These are phyloP conservation scores for Thyatira batis DNA, from an alignment of 2,888 invertebrate genomes.

Conservation along the genomic window DNA sequence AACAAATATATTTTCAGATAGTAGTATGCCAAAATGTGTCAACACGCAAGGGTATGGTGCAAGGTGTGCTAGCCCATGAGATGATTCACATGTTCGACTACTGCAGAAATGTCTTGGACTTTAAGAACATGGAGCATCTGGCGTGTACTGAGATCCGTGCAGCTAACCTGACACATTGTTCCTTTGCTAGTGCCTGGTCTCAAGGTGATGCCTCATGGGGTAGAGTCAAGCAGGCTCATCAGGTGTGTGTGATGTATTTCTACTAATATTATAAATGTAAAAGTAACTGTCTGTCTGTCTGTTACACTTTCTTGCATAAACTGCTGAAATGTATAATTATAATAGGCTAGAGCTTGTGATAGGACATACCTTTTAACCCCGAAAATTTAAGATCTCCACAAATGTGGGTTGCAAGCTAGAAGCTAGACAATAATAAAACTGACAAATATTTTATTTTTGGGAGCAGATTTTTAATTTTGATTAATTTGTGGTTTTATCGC, in stretches of 20 bases:
- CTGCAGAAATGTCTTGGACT: constrained; percentile 93
- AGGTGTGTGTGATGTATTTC: constrained; percentile 81
- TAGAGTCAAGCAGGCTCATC: constrained; percentile 88
- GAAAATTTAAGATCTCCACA: too few species aligned
- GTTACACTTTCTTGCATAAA: too few species aligned
- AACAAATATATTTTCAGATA: constrained; percentile 85
- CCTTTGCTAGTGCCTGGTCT: constrained; percentile 89
- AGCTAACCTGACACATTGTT: constrained; percentile 96
- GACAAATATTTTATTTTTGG: too few species aligned
- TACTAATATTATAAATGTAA: too few species aligned
- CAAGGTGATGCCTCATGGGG: constrained; percentile 89
- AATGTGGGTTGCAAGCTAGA: too few species aligned
- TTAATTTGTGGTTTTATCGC: too few species aligned
- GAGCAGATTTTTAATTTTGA: too few species aligned
- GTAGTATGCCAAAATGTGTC: constrained; percentile 95
- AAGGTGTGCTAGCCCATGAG: constrained; percentile 94
- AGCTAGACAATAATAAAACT: too few species aligned
- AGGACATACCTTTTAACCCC: too few species aligned
- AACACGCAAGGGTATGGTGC: constrained; percentile 85
- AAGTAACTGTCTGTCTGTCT: too few species aligned
- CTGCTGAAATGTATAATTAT: too few species aligned
- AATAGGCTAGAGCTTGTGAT: too few species aligned
- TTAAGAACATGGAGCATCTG: constrained; percentile 94
- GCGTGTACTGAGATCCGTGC: constrained; percentile 98
- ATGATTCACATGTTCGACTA: constrained; percentile 98